These are phyloP conservation scores for Thereva unica DNA, from an alignment of 2,888 invertebrate species.

Conservation along the genomic window DNA sequence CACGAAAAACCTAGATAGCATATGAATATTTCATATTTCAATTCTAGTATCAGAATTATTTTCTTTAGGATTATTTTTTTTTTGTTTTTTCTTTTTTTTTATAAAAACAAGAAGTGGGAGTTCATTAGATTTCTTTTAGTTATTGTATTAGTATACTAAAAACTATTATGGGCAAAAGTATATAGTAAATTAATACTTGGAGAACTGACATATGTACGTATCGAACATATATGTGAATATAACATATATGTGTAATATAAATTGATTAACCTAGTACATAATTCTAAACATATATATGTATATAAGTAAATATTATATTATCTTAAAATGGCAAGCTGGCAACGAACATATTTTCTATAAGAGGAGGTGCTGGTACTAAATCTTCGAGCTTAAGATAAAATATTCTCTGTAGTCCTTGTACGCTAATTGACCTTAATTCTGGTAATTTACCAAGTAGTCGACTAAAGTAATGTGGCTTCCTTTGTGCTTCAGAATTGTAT, in stretches of 20 bases:
- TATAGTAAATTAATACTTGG: too few species aligned
- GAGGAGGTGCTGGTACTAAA: slow-evolving; percentile 86
- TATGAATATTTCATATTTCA: too few species aligned
- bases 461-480: slow-evolving; percentile 92
- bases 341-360: slow-evolving; percentile 95
- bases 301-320: neutral
- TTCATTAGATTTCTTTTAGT: too few species aligned
- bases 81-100: neutral
- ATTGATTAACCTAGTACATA: too few species aligned
- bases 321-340: slow-evolving; percentile 89
- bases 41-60: neutral
- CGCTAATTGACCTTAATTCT: slow-evolving; percentile 87
- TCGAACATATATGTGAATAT: too few species aligned
- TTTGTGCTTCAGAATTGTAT: slow-evolving; percentile 83
- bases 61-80: neutral
- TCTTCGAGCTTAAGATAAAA: slow-evolving; percentile 93
- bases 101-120: too few species aligned
- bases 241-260: too few species aligned
- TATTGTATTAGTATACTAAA: too few species aligned
- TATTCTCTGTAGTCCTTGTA: slow-evolving; percentile 92
- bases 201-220: too few species aligned
- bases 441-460: slow-evolving; percentile 89
- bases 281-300: too few species aligned
- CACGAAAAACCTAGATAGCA: slow-evolving; percentile 18
- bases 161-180: too few species aligned